Evolutionary conservation across 1,140 invertebrate genomes (phyloP), one percentile per base, ranked within the genome.

Genomic region (Apis florea): DNA sequence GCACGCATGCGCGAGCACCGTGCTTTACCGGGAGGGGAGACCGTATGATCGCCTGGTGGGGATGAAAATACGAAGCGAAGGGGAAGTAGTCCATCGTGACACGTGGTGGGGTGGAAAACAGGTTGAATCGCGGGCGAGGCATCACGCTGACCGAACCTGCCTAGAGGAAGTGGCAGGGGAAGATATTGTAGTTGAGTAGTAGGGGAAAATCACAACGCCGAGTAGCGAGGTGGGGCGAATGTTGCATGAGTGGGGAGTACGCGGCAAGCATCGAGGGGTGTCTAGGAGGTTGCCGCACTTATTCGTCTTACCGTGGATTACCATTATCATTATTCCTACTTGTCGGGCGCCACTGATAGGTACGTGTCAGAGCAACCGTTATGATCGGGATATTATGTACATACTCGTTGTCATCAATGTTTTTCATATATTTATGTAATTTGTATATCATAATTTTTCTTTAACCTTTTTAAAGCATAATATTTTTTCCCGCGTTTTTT

Each of bases 51-150:
- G 12, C 70, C 61, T 74, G 76, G 85, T 83, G 86, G 79, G 76
- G 64, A 79, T 24, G 82, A 47, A 79, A 83, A 79, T 71, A 81
- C 54, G n/a, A n/a, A 53, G 73, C 75, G 51, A 72, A 80, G 80
- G 85, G 76, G 82, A 79, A 80, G 75, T 79, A 68, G 59, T 21
- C 58, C 63, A 69, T 80, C 79, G 82, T 19, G 77, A 66, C 68
- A 64, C 58, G 63, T 76, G 85, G 87, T 88, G 88, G 90, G 89
- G 88, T 82, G 72, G 76, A 90, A 85, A 92, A 92, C 92, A 92
- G 91, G 92, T 92, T 92, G 91, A 92, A 89, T 92, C 88, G 90
- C 88, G 89, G 89, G 90, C 89, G 90, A 88, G 90, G 89, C 90
- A 91, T 88, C 91, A 82, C 82, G 87, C 87, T 88, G 85, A 85